Percentiles rank a stretch among this genome's conserved stretches.
Conservation (phyloP, 2,113 vertebrate genomes). For the Prinia subflava region DNA sequence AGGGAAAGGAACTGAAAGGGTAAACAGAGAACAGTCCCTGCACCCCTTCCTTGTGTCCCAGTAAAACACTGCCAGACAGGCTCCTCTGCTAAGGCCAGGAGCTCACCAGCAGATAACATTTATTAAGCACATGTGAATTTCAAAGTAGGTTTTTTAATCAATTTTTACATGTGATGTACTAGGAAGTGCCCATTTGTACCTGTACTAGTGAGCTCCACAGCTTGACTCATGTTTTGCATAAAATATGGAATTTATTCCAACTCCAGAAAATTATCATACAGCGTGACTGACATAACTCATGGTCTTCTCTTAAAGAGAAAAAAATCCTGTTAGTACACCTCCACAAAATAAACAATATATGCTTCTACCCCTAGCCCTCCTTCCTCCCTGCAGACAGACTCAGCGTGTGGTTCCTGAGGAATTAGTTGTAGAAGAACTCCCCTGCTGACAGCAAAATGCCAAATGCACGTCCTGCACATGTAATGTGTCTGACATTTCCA, state of each 20-base stretch:
- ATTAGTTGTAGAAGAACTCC: slow-evolving; percentile 73
- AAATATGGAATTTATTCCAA: neutral
- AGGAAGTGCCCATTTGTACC: neutral
- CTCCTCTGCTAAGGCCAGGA: neutral
- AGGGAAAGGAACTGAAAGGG: neutral
- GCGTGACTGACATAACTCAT: slow-evolving; percentile 27
- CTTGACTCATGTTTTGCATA: neutral
- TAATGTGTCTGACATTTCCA: slow-evolving; percentile 80
- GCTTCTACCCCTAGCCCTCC: slow-evolving; percentile 15
- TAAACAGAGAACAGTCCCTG: neutral
- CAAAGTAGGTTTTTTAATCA: neutral
- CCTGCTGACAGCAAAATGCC: slow-evolving; percentile 81
- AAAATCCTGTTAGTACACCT: slow-evolving; percentile 4
- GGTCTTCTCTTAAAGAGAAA: slow-evolving; percentile 46
- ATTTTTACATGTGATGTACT: neutral
- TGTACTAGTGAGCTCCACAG: neutral
- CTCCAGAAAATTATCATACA: slow-evolving; percentile 31
- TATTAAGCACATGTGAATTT: neutral
- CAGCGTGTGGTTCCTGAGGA: slow-evolving; percentile 76
- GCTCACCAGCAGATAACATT: neutral
- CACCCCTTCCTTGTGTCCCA: neutral
- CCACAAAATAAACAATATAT: slow-evolving; percentile 52
- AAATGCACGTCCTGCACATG: slow-evolving; percentile 72
- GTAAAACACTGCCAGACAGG: neutral
- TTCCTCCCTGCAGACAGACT: slow-evolving; percentile 70